Conservation (phyloP, 2,113 vertebrate genomes). For the Naja naja region DNA sequence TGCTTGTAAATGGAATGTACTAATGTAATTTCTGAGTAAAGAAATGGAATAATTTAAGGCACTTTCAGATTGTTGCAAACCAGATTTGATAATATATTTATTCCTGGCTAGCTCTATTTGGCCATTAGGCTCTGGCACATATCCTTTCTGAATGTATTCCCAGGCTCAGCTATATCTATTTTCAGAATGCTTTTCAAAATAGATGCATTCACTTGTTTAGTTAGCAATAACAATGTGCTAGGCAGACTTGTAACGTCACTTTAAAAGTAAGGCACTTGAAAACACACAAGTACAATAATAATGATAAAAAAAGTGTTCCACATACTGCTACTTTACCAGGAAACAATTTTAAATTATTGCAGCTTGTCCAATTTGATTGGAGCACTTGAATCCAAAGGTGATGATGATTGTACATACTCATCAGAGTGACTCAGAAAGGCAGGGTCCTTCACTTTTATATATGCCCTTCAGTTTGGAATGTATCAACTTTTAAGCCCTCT, state of each 20-base stretch:
- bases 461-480: slow-evolving; percentile 24
- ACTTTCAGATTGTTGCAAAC: background rate
- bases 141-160: background rate
- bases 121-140: background rate
- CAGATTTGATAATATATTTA: background rate
- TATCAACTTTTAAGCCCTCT: slow-evolving; percentile 34
- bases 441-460: slow-evolving; percentile 54
- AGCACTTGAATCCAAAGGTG: slow-evolving; percentile 52
- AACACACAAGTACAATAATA: slow-evolving; percentile 5
- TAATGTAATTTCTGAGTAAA: background rate
- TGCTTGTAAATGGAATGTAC: background rate
- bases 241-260: slow-evolving; percentile 27
- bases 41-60: background rate
- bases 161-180: slow-evolving; percentile 12
- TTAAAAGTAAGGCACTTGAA: slow-evolving; percentile 43
- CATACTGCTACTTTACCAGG: slow-evolving; percentile 51
- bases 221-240: slow-evolving; percentile 36
- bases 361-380: slow-evolving; percentile 59
- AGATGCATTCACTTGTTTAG: background rate
- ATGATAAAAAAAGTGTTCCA: slow-evolving; percentile 42
- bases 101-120: background rate
- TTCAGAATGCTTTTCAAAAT: slow-evolving; percentile 19
- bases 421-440: slow-evolving; percentile 20
- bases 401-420: slow-evolving; percentile 32
- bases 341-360: slow-evolving; percentile 66